Base-by-base conservation (phyloP, 1,140 invertebrate species). In the Apis cerana region DNA sequence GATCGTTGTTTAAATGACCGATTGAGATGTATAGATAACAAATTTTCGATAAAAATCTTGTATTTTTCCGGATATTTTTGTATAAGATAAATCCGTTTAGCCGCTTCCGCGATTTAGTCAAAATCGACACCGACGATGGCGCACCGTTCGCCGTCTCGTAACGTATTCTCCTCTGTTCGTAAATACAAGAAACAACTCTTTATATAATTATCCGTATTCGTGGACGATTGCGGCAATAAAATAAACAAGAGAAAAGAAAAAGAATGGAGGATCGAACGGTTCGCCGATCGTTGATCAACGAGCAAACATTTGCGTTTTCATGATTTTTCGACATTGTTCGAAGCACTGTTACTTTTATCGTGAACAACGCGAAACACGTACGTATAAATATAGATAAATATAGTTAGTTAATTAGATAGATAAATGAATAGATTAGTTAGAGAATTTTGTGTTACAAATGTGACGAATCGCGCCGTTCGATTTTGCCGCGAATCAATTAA, bases 11-110 rank as follows among this genome's bases (percentile, higher is more conserved):
- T 86, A 86, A 50, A 54, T 75, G 67, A 68, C 61, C 52, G 19
- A 85, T 78, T 43, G 33, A 43, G 33, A 43, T 43, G 33, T 8
- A 1, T 61, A 59, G 21, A 85, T 62, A 71, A 72, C 62, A 72
- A 84, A 84, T 81, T 84, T 61, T 75, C 68, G 62, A 76, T 23
- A 52, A 81, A 56, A 62, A 85, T 64, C 23, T 80, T 67, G 68
- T 85, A 88, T 87, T 85, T 85, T 87, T 85, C 52, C 83, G 78
- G 75, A 80, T 87, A 87, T 85, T 87, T 88, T 87, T 85, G 71
- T 75, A 75, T 80, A 87, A 64, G 50, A 43, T 59, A 58, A 62
- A 75, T 61, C 33, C 33, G 70, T 78, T 78, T 71, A 27, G 1
- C 56, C 65, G 33, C 58, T 84, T 84, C 1, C 23, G 23, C 12